These are phyloP conservation scores for Notechis scutatus DNA, from an alignment of 2,113 vertebrate species.

Conservation along the genomic window DNA sequence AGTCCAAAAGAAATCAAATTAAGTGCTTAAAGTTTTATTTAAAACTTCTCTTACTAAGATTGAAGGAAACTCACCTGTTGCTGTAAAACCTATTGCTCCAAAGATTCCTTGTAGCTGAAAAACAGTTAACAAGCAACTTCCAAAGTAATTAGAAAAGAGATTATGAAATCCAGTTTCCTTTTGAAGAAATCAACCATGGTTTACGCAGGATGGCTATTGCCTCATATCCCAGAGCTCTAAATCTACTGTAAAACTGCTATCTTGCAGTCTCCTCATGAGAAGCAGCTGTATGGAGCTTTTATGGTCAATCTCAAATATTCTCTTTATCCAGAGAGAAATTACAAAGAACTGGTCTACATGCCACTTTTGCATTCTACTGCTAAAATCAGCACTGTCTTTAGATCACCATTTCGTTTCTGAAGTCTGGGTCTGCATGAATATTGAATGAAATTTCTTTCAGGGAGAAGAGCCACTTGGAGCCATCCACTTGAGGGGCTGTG, in stretches of 20 bases:
- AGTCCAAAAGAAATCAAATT: background rate
- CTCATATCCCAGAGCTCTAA: background rate
- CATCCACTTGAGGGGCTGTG: conserved; percentile 85
- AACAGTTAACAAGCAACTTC: background rate
- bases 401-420: background rate
- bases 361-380: background rate
- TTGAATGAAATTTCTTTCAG: conserved; percentile 49
- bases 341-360: background rate
- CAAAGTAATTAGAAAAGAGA: background rate
- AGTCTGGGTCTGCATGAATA: background rate
- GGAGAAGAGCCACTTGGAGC: conserved; percentile 85
- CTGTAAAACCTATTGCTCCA: background rate
- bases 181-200: background rate
- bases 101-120: background rate
- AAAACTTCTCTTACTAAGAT: background rate
- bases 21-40: background rate
- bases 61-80: background rate
- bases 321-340: background rate
- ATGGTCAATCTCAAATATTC: background rate
- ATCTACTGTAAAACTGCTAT: background rate
- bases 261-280: background rate
- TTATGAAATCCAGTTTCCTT: background rate
- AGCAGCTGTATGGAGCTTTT: background rate
- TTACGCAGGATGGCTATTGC: background rate
- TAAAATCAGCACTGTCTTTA: background rate